Base-by-base conservation (phyloP, 2,888 invertebrate species). In the Nebria salina region DNA sequence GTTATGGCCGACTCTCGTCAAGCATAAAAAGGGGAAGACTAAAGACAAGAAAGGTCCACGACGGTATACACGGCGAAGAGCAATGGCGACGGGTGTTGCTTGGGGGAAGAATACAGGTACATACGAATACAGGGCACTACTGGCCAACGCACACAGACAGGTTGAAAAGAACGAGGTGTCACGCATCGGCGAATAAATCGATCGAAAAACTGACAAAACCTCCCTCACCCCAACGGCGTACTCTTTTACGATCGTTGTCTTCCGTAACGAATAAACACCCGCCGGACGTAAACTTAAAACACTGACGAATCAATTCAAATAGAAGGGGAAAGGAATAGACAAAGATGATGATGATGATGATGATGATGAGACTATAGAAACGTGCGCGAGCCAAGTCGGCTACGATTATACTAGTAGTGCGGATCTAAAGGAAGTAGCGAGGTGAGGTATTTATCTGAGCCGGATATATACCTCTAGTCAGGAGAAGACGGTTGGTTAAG, bases 101-200 rank as follows among this genome's bases (percentile, higher is more conserved):
- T 54, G 75, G 54, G 75, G 26, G 34, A 68, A 34, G 11, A 25
- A 15, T 34, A 41, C 73, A 73, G 73, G 73, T 73, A 41, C 11
- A 8, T 34, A n/a, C 20, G 20, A 20, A 20, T 15, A 34, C 78
- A 75, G 82, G 82, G 82, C 72, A 82, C 82, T 82, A 83, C 70
- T 70, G 70, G 70, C 70, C 70, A 20, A 70, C 25, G 26, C 13
- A 70, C 70, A 70, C 20, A 25, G 42, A 34, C n/a, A 84, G 82
- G 83, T 84, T 84, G 84, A 84, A 84, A 83, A 83, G 84, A 84
- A 84, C 83, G 84, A 82, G 85, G 85, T 86, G 86, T 85, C 86
- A 86, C 86, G 85, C 86, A 85, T 85, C 86, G 85, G 82, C 83
- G 85, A 85, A 83, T 84, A 83, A 84, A 86, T 84, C 85, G 86